Conservation (phyloP, 1,140 invertebrate species). For the Ceratina japonica region DNA sequence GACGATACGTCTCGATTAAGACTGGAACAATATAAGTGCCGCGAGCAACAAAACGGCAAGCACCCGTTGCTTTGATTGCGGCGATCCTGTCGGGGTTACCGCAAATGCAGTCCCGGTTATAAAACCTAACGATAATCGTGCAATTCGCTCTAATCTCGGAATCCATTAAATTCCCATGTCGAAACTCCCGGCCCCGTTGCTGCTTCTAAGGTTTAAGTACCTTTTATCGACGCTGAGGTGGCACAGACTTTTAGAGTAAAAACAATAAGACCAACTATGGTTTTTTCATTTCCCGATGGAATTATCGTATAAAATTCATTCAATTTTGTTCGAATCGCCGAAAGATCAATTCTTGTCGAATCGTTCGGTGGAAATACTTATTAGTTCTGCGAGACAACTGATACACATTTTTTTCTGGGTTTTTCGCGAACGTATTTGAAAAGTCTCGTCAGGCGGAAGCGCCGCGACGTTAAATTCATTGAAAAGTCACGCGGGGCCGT, state of each 20-base stretch:
- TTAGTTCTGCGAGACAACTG: no score
- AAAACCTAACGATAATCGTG: slow-evolving; percentile 46
- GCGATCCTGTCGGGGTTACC: slow-evolving; percentile 25
- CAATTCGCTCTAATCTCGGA: slow-evolving; percentile 32
- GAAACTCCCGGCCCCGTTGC: slow-evolving; percentile 24
- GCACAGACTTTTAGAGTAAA: slow-evolving; percentile 11
- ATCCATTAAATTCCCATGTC: slow-evolving; percentile 39
- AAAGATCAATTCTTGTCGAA: no score
- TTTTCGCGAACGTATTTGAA: background rate
- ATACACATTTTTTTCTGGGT: background rate
- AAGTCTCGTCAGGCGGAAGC: background rate
- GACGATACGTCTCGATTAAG: slow-evolving; percentile 34
- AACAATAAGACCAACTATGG: background rate
- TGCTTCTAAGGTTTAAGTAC: slow-evolving; percentile 5
- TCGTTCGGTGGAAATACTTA: no score
- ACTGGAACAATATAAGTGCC: slow-evolving; percentile 1
- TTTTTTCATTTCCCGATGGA: no score
- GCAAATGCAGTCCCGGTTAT: slow-evolving; percentile 31
- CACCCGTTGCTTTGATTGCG: slow-evolving; percentile 22
- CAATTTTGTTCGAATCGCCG: no score
- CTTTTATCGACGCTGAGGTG: background rate
- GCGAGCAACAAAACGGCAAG: slow-evolving; percentile 11
- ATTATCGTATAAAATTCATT: no score
- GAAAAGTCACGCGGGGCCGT: slow-evolving; percentile 29
- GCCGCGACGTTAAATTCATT: slow-evolving; percentile 12